phyloP scores from a whole-genome alignment of 2,888 invertebrate species.

The Ditula angustiorana region DNA sequence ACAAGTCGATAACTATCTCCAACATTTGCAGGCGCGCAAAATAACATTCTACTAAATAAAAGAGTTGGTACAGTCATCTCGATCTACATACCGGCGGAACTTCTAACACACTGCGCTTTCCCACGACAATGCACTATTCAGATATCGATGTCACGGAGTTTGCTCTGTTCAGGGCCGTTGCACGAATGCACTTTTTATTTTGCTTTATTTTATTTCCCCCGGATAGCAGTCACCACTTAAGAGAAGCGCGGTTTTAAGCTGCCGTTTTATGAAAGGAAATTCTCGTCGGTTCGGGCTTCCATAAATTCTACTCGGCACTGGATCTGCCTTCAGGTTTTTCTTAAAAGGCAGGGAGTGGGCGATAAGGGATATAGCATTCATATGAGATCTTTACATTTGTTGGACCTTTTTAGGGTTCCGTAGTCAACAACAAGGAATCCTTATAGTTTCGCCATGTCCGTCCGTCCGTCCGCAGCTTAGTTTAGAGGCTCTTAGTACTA shows the following conservation, averaged over 20 bases:
- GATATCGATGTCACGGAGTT: conserved; percentile 34
- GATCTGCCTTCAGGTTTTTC: conserved; percentile 7
- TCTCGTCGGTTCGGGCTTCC: conserved; percentile 27
- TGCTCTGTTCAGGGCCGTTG: conserved; percentile 4
- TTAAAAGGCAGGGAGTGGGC: not conserved
- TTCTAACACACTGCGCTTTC: conserved; percentile 30
- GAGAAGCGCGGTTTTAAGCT: conserved; percentile 37
- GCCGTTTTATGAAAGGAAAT: conserved; percentile 30
- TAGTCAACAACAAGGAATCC: not conserved
- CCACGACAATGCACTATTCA: conserved; percentile 36
- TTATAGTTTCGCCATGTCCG: too few relatives aligned
- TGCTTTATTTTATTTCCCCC: conserved; percentile 29
- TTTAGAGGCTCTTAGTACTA: too few relatives aligned
- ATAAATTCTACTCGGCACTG: conserved; percentile 15
- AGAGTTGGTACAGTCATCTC: not conserved
- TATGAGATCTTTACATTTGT: not conserved
- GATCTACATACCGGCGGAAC: conserved; percentile 14
- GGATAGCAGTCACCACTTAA: conserved; percentile 40
- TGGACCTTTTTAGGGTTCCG: not conserved
- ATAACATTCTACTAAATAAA: conserved; percentile 17
- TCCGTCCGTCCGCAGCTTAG: too few relatives aligned
- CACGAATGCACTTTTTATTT: conserved; percentile 26
- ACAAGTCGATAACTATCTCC: not conserved
- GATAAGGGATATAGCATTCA: not conserved
- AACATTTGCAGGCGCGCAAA: not conserved